phyloP scores from a whole-genome alignment of 2,113 vertebrate genomes.

The Heptranchias perlo region DNA sequence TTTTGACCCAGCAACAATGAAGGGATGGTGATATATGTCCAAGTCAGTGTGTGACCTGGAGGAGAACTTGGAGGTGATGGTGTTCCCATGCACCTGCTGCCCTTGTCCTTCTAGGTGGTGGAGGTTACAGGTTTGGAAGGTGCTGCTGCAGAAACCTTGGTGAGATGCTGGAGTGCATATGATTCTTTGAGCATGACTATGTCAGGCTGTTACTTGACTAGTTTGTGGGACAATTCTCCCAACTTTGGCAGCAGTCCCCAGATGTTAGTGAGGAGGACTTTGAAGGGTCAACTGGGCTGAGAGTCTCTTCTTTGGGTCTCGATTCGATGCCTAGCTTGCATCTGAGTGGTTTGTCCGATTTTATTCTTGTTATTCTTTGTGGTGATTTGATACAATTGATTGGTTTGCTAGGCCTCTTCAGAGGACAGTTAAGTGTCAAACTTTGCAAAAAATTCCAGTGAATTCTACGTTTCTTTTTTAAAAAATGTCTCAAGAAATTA shows the following conservation, averaged over 20 bases:
- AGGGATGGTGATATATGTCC: not conserved
- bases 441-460: too few species aligned
- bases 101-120: not conserved
- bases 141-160: not conserved
- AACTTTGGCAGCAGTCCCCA: not conserved
- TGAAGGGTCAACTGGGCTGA: not conserved
- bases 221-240: not conserved
- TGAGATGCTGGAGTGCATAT: not conserved
- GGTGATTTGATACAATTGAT: not conserved
- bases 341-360: not conserved
- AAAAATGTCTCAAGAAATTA: too few species aligned
- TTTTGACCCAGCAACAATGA: not conserved
- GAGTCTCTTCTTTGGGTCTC: not conserved
- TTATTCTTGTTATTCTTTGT: not conserved
- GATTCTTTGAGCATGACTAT: not conserved
- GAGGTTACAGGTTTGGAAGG: not conserved
- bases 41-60: not conserved
- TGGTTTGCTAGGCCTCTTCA: not conserved
- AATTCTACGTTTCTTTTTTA: too few species aligned
- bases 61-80: not conserved
- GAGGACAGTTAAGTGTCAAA: not conserved
- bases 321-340: not conserved
- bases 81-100: not conserved
- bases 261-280: not conserved
- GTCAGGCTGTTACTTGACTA: not conserved